phyloP scores from a whole-genome alignment of 2,888 invertebrate genomes.

The Eilema caniola region DNA sequence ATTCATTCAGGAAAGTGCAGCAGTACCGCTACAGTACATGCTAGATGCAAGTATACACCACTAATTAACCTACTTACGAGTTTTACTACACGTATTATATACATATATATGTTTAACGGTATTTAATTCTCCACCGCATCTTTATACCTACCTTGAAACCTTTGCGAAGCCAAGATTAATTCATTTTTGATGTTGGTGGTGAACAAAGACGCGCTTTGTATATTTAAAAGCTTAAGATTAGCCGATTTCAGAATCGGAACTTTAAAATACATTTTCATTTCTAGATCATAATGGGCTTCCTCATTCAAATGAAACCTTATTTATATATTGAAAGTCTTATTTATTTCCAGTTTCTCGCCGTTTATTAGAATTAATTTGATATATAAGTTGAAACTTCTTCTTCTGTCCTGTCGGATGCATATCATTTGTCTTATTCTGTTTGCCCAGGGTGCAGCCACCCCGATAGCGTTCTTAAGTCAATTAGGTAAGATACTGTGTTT shows the following conservation, averaged over 20 bases:
- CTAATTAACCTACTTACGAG: conserved; percentile 55
- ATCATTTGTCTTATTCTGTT: no score
- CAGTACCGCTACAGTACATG: conserved; percentile 46
- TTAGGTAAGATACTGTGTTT: no score
- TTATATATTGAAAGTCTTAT: no score
- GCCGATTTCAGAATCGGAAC: background rate
- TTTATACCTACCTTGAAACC: background rate
- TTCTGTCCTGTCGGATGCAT: no score
- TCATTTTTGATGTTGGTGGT: background rate
- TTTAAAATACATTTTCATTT: background rate
- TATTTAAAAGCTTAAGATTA: background rate
- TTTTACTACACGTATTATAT: conserved; percentile 41
- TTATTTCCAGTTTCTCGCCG: no score
- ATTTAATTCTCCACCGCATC: conserved; percentile 38
- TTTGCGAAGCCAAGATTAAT: background rate
- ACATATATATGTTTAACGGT: conserved; percentile 40
- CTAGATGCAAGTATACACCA: conserved; percentile 50
- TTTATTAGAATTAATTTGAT: background rate
- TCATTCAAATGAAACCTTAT: background rate
- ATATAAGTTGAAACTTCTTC: no score
- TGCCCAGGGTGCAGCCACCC: no score
- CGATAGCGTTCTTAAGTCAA: no score
- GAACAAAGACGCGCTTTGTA: conserved; percentile 9
- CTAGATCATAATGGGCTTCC: background rate
- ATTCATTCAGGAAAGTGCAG: conserved; percentile 54